Conservation (phyloP, 2,797 vertebrate genomes). For the Mionectes olivaceus region DNA sequence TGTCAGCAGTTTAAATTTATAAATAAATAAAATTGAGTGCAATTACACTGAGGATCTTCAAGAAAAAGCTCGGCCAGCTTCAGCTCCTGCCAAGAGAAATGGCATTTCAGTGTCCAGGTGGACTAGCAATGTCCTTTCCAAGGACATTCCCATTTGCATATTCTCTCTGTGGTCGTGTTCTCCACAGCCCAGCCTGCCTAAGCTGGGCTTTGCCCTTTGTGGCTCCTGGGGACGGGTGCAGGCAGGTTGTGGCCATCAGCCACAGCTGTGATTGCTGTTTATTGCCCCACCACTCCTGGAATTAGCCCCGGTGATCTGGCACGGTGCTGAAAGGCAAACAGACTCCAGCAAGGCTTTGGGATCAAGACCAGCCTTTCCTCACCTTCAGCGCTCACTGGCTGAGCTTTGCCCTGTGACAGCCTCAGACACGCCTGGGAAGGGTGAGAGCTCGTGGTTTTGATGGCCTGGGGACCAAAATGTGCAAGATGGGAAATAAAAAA, state of each 20-base stretch:
- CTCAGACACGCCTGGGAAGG: neutral
- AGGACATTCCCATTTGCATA: neutral
- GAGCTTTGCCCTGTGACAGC: neutral
- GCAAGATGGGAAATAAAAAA: neutral
- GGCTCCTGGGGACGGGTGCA: neutral
- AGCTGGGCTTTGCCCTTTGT: neutral
- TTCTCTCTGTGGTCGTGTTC: rapidly evolving
- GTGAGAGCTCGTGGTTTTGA: neutral
- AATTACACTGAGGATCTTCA: neutral
- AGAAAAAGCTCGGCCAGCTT: neutral
- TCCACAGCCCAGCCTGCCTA: rapidly evolving
- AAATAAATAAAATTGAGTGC: neutral
- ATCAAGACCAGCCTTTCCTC: neutral
- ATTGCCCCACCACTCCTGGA: neutral
- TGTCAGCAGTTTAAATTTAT: neutral
- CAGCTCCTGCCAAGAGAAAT: neutral
- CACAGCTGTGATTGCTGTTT: neutral
- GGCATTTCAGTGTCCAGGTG: rapidly evolving
- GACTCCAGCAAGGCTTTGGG: neutral
- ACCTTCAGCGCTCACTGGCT: neutral
- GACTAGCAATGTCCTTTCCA: neutral
- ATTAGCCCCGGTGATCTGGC: neutral
- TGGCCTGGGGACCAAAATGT: neutral
- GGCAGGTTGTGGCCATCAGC: rapidly evolving
- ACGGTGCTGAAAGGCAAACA: neutral